Conservation (phyloP, 2,888 invertebrate genomes). For the Perizoma flavofasciatum region DNA sequence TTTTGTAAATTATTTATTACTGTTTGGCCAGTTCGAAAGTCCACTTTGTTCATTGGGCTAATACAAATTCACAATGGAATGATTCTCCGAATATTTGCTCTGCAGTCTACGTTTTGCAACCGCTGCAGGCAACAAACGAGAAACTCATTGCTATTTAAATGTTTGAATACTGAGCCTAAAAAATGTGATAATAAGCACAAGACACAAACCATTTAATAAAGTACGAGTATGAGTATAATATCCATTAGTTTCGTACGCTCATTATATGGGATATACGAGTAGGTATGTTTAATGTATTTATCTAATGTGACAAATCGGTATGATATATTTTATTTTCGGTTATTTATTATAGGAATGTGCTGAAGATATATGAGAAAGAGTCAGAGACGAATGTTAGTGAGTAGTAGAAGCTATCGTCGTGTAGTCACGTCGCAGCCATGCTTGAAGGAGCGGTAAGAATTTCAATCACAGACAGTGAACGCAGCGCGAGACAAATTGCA, state of each 20-base stretch:
- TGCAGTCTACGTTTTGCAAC: constrained; percentile 1
- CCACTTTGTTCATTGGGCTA: constrained; percentile 66
- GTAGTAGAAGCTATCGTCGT: constrained; percentile 35
- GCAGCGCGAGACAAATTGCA: constrained; percentile 62
- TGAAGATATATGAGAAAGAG: constrained; percentile 17
- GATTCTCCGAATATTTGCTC: constrained; percentile 47
- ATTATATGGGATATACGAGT: no score
- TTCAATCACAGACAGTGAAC: constrained; percentile 58
- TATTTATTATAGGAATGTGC: constrained; percentile 27
- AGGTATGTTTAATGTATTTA: no score
- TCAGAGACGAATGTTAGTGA: constrained; percentile 32
- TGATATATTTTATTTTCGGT: constrained; percentile 31
- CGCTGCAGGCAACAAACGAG: neutral
- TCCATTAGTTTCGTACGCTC: no score
- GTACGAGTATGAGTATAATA: no score
- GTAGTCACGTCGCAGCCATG: constrained; percentile 49
- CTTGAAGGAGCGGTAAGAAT: constrained; percentile 59
- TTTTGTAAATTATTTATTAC: constrained; percentile 80
- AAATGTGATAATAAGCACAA: no score
- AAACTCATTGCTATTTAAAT: neutral
- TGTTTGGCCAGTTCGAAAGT: constrained; percentile 71
- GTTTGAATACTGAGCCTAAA: neutral
- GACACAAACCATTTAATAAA: no score
- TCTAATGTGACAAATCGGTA: neutral
- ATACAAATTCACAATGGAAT: constrained; percentile 58